Percentiles rank a stretch among this genome's conserved stretches.
Conservation (phyloP, 1,140 invertebrate genomes). For the Rhizoglyphus robini region DNA sequence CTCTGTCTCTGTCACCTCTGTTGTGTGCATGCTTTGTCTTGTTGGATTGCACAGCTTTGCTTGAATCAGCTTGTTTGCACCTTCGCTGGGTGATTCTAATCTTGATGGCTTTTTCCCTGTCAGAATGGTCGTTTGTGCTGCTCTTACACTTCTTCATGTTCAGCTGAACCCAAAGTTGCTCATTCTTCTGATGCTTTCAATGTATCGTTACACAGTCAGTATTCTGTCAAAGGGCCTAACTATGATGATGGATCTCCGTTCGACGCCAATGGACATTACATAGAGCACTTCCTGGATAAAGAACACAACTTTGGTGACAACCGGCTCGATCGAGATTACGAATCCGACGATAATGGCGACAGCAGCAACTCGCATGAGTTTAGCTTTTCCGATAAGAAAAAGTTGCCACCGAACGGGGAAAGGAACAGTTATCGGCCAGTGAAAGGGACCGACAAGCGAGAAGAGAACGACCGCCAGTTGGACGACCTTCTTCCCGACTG, state of each 20-base stretch:
- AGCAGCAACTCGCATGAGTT: background rate
- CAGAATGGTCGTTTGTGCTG: constrained; percentile 20
- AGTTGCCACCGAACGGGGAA: background rate
- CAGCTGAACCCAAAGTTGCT: background rate
- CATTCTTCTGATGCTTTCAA: background rate
- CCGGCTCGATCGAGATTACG: background rate
- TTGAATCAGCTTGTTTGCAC: no score
- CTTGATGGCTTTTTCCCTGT: no score
- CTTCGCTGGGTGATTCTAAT: no score
- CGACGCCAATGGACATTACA: background rate
- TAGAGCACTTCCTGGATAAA: background rate
- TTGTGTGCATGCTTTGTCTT: background rate
- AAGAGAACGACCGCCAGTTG: background rate
- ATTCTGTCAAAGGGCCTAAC: background rate
- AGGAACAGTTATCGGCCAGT: background rate
- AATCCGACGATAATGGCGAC: background rate
- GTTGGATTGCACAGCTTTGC: no score
- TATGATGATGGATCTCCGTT: background rate
- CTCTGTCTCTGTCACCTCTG: no score
- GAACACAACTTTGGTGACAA: no score
- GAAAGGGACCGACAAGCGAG: background rate
- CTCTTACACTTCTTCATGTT: constrained; percentile 9
- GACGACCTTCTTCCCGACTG: background rate
- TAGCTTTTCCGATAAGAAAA: background rate
- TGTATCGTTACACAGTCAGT: constrained; percentile 5